phyloP scores from a whole-genome alignment of 1,140 invertebrate species.

The Pollicipes pollicipes region DNA sequence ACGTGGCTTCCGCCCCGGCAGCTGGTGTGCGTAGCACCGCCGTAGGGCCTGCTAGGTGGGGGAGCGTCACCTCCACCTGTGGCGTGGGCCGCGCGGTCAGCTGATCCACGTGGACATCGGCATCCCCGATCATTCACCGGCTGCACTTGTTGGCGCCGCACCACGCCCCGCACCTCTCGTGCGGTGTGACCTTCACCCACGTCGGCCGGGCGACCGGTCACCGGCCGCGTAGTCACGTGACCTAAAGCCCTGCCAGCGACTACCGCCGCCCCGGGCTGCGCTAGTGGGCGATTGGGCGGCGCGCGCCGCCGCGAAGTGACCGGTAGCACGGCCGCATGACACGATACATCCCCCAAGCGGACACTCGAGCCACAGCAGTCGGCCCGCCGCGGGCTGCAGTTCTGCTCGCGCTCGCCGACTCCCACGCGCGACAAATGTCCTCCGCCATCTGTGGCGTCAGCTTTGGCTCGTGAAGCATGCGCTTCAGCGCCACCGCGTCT shows the following conservation, averaged over 20 bases:
- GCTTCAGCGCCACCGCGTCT: constrained; percentile 7
- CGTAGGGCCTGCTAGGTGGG: background rate
- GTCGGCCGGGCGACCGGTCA: background rate
- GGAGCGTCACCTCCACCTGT: background rate
- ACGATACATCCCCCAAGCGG: background rate
- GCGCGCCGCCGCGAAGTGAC: constrained; percentile 8
- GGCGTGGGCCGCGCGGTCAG: background rate
- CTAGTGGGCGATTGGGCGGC: no score
- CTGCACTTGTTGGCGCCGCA: background rate
- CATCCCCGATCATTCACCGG: background rate
- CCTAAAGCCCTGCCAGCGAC: background rate
- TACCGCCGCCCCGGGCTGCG: no score
- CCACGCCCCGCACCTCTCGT: no score
- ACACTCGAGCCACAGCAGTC: background rate
- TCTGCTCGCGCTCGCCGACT: constrained; percentile 4
- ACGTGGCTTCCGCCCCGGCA: constrained; percentile 6
- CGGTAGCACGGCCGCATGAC: background rate
- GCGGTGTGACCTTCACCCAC: background rate
- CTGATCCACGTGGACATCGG: background rate
- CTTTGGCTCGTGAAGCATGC: no score
- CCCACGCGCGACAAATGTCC: constrained; percentile 10
- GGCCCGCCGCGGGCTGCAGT: background rate
- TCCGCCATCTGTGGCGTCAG: no score
- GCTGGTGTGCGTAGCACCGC: constrained; percentile 1
- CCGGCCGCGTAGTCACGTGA: background rate